phyloP scores from a whole-genome alignment of 2,888 invertebrate genomes.

The Catotricha subobsoleta region DNA sequence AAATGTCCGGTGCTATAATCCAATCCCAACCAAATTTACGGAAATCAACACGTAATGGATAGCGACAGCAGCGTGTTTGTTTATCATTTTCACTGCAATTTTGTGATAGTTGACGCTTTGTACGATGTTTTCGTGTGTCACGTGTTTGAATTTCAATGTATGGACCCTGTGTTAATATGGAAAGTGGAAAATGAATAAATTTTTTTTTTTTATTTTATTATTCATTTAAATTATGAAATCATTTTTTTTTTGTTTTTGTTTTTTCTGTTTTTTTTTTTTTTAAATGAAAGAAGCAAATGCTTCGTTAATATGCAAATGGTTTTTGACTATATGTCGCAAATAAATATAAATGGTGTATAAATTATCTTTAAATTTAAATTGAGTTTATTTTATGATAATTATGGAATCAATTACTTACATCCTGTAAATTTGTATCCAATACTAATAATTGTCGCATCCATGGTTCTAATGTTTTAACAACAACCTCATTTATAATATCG shows the following conservation, averaged over 20 bases:
- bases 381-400: no score
- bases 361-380: no score
- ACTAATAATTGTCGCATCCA: constrained; percentile 45
- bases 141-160: constrained; percentile 26
- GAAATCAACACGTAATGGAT: constrained; percentile 85
- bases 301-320: no score
- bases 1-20: constrained; percentile 88
- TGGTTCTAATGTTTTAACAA: constrained; percentile 48
- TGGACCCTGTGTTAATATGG: constrained; percentile 18
- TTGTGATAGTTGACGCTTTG: constrained; percentile 59
- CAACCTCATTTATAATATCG: constrained; percentile 55
- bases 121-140: constrained; percentile 36
- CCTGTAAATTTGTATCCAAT: constrained; percentile 45
- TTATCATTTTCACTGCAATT: constrained; percentile 54
- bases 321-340: no score
- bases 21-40: constrained; percentile 83
- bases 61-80: constrained; percentile 68
- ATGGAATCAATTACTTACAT: no score
- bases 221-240: neutral
- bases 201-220: no score
- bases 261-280: neutral
- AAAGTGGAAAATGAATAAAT: neutral
- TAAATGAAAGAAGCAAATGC: no score
- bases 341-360: no score
- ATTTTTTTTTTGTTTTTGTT: neutral